These are phyloP conservation scores for Xyliphius kryptos DNA, from an alignment of 2,113 vertebrate species.

Conservation along the genomic window DNA sequence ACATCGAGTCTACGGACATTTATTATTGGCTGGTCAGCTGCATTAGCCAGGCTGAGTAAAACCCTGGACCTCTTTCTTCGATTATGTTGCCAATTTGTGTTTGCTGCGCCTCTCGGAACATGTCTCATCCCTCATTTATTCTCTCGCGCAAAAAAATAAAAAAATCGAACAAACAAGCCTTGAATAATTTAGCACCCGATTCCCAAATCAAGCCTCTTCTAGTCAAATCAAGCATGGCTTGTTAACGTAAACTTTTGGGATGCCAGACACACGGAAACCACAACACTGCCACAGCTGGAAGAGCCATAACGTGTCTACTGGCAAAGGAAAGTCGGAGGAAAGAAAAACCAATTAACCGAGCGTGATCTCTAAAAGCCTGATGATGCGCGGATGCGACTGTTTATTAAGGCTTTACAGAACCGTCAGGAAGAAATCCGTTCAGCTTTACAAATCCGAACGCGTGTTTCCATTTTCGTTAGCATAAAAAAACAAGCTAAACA, in stretches of 20 bases:
- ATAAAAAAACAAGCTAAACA: constrained; percentile 1
- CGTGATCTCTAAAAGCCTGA: constrained; percentile 16
- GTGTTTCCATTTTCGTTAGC: background rate
- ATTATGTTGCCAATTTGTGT: background rate
- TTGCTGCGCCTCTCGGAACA: background rate
- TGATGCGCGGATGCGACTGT: constrained; percentile 17
- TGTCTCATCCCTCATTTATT: background rate
- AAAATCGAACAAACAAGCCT: background rate
- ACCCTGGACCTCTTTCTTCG: constrained; percentile 5
- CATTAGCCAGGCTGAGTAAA: background rate
- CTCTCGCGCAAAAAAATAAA: background rate
- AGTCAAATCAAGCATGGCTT: constrained; percentile 15
- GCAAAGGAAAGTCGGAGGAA: constrained; percentile 4
- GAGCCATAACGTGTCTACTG: constrained; percentile 23
- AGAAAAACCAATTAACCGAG: constrained; percentile 18
- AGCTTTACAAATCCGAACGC: constrained; percentile 4
- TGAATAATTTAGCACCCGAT: constrained; percentile 10
- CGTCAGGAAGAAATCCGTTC: constrained; percentile 32
- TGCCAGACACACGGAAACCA: constrained; percentile 9
- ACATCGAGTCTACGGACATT: constrained; percentile 54
- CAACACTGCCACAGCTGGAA: constrained; percentile 4
- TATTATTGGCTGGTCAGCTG: constrained; percentile 41
- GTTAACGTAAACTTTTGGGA: constrained; percentile 2
- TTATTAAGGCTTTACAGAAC: constrained; percentile 35
- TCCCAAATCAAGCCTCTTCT: constrained; percentile 20